Conservation (phyloP, 2,797 vertebrate genomes). For the Paedocypris micromegethes region DNA sequence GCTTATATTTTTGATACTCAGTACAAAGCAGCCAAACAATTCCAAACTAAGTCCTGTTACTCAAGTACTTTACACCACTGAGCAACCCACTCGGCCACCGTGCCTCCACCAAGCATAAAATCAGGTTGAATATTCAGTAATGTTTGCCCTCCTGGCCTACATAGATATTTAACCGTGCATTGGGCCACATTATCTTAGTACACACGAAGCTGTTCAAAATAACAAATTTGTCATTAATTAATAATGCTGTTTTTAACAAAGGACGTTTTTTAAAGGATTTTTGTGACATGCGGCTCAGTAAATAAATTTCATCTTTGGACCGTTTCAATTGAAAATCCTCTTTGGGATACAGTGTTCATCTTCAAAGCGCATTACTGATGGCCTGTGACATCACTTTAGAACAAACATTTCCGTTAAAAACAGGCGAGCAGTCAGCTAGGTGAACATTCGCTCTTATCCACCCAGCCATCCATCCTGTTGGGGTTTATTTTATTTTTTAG, state of each 20-base stretch:
- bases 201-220: not conserved
- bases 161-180: no score
- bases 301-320: conserved; percentile 1
- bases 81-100: no score
- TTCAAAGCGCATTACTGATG: conserved; percentile 7
- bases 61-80: no score
- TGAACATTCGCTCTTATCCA: conserved; percentile 29
- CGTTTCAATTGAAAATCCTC: conserved; percentile 3
- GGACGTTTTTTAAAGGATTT: not conserved
- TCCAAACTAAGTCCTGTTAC: no score
- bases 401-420: conserved; percentile 23
- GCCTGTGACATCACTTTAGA: conserved; percentile 30
- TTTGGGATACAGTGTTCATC: conserved; percentile 17
- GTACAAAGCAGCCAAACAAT: no score
- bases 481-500: conserved; percentile 15
- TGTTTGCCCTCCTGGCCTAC: no score
- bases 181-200: no score
- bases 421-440: conserved; percentile 23
- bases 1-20: no score
- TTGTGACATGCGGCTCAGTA: not conserved
- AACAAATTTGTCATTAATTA: not conserved
- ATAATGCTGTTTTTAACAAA: not conserved
- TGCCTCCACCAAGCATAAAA: no score
- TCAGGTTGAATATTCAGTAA: no score
- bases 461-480: conserved; percentile 37